A percentile compares a stretch with the other conserved stretches of the same genome.
Conservation (phyloP, 2,888 invertebrate genomes). For the Thereva nobilitata region DNA sequence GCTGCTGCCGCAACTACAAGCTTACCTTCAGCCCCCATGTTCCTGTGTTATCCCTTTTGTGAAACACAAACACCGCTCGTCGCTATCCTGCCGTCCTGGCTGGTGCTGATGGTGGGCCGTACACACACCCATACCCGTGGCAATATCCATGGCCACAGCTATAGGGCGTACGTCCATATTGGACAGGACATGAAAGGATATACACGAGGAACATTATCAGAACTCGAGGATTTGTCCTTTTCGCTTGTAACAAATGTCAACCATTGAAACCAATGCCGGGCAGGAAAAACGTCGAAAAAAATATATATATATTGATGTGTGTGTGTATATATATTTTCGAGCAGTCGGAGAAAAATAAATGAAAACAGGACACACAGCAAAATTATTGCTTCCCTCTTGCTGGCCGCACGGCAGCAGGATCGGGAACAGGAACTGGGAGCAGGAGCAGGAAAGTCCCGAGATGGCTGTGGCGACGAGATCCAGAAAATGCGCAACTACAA, state of each 20-base stretch:
- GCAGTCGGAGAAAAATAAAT: constrained; percentile 27
- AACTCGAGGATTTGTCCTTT: constrained; percentile 43
- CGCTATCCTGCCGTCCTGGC: background rate
- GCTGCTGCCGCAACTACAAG: constrained; percentile 29
- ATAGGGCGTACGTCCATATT: constrained; percentile 24
- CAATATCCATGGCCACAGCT: background rate
- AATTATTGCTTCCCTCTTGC: constrained; percentile 31
- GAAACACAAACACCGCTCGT: constrained; percentile 37
- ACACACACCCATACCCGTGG: background rate
- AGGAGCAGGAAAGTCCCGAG: background rate
- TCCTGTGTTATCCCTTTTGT: constrained; percentile 40
- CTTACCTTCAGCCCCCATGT: constrained; percentile 32
- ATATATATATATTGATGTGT: background rate
- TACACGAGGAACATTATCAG: constrained; percentile 41
- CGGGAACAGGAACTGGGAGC: constrained; percentile 17
- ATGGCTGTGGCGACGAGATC: background rate
- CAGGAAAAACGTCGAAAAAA: constrained; percentile 7
- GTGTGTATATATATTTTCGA: background rate
- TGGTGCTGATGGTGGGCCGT: background rate
- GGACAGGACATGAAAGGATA: constrained; percentile 39
- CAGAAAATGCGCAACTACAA: constrained; percentile 26
- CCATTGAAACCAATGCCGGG: constrained; percentile 33
- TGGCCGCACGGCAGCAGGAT: constrained; percentile 16
- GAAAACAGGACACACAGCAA: constrained; percentile 26
- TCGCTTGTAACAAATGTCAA: constrained; percentile 43